Evolutionary conservation across 2,888 invertebrate genomes (phyloP).

Genomic region (Cheilosia pagana): DNA sequence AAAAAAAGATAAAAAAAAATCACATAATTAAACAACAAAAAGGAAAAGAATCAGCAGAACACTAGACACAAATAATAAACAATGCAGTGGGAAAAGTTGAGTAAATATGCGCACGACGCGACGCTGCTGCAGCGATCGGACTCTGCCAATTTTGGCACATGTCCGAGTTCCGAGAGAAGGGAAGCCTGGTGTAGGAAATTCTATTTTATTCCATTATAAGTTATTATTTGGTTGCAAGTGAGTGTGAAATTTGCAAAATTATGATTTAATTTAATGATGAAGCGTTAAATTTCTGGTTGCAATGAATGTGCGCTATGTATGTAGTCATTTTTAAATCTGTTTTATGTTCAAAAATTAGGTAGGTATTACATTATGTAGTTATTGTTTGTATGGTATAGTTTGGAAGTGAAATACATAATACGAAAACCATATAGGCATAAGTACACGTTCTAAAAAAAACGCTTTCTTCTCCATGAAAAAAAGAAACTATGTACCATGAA

Average conservation of each 20-base stretch:
- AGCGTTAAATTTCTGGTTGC: slow-evolving; percentile 9
- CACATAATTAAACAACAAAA: slow-evolving; percentile 28
- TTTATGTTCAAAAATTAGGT: neutral
- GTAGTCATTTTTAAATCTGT: neutral
- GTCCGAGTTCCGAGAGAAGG: slow-evolving; percentile 42
- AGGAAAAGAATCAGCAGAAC: neutral
- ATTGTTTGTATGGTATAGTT: no score
- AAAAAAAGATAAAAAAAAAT: slow-evolving; percentile 14
- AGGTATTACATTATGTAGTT: no score
- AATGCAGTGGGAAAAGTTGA: slow-evolving; percentile 49
- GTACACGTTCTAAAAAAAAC: no score
- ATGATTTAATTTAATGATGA: slow-evolving; percentile 22
- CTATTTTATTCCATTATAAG: slow-evolving; percentile 21
- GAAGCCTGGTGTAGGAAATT: neutral
- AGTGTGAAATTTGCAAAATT: slow-evolving; percentile 22
- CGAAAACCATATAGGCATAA: no score
- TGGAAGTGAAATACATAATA: no score
- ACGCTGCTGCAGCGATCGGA: neutral
- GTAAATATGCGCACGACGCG: slow-evolving; percentile 16
- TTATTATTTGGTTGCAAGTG: slow-evolving; percentile 19
- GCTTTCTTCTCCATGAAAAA: no score
- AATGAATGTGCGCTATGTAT: slow-evolving; percentile 4
- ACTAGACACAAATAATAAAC: slow-evolving; percentile 46
- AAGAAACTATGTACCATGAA: no score
- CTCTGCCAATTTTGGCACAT: slow-evolving; percentile 52